Evolutionary conservation across 1,140 invertebrate genomes (phyloP), one percentile per base, ranked within the genome.

Genomic region (Diorhabda sublineata): DNA sequence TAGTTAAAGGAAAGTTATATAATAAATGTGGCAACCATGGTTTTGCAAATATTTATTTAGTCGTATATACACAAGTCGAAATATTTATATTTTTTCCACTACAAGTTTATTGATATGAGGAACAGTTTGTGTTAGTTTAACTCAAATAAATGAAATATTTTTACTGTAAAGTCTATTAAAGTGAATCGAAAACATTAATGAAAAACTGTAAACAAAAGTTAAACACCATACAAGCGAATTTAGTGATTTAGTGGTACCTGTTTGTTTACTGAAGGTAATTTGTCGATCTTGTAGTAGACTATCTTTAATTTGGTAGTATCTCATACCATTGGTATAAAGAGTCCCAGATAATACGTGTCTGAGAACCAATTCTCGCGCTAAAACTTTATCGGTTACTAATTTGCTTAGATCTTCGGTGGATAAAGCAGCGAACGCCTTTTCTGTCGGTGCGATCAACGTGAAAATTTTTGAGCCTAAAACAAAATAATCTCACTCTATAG

Each of bases 401-500:
- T 83, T 81, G 43, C 86, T 81, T 6, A 90, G 76, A 71, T 92
- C 90, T 67, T 85, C 85, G 2, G 83, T 83, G 72, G 86, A 86
- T 62, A 89, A 80, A n/a, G 85, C 85, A 63, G 82, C 83, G 81
- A 95, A 95, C 67, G 92, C 93, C 47, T 87, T 84, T 79, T 95
- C 92, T 52, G 90, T 90, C 58, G 93, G 93, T 3, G 92, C 93
- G 75, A 95, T 94, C 5, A 95, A 83, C 2, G 93, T 95, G 80
- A 91, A 93, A 0, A 91, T 91, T 84, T 91, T 92, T 26, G 88
- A 87, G 61, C 91, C 91, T 91, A 78, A 7, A 75, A 74, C 62
- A 44, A 69, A 64, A 73, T 69, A 63, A 66, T 58, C 8, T 56
- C 8, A 59, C n/a, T 52, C n/a, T 52, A 52, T 52, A 3, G n/a